A percentile compares a stretch with the other conserved stretches of the same genome.
These are phyloP conservation scores for Nomada fucata DNA, from an alignment of 2,888 invertebrate genomes.

Conservation along the genomic window DNA sequence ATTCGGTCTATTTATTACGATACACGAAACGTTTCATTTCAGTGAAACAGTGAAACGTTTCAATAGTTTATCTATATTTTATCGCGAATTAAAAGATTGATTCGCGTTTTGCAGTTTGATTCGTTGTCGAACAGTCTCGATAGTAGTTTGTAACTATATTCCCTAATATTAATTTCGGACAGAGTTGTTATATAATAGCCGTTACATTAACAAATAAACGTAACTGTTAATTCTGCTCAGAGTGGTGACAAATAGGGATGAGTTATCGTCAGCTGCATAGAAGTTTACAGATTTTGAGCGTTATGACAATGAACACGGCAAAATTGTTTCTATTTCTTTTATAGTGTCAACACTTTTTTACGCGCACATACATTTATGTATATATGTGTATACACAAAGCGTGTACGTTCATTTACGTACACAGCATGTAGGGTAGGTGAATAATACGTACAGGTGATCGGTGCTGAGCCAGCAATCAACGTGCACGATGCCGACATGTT, in stretches of 20 bases:
- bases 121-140: conserved; percentile 15
- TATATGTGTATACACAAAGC: conserved; percentile 68
- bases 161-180: neutral
- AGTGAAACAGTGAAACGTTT: no score
- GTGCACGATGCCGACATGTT: conserved; percentile 48
- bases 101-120: conserved; percentile 16
- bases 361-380: conserved; percentile 66
- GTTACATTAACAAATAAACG: neutral
- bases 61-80: neutral
- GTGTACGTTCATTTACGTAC: conserved; percentile 61
- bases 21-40: neutral
- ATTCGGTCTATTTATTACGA: conserved; percentile 15
- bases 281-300: conserved; percentile 39
- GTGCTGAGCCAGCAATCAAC: conserved; percentile 58
- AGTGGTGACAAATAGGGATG: conserved; percentile 6
- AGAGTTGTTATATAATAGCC: conserved; percentile 29
- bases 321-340: conserved; percentile 64
- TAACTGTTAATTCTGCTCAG: conserved; percentile 35
- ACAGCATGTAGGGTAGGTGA: conserved; percentile 57
- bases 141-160: conserved; percentile 4
- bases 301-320: conserved; percentile 51
- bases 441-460: conserved; percentile 62
- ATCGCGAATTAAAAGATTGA: neutral
- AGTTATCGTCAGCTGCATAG: conserved; percentile 29
- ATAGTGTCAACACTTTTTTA: conserved; percentile 59